Evolutionary conservation across 2,888 invertebrate species (phyloP).

Genomic region (Ametastegia equiseti): DNA sequence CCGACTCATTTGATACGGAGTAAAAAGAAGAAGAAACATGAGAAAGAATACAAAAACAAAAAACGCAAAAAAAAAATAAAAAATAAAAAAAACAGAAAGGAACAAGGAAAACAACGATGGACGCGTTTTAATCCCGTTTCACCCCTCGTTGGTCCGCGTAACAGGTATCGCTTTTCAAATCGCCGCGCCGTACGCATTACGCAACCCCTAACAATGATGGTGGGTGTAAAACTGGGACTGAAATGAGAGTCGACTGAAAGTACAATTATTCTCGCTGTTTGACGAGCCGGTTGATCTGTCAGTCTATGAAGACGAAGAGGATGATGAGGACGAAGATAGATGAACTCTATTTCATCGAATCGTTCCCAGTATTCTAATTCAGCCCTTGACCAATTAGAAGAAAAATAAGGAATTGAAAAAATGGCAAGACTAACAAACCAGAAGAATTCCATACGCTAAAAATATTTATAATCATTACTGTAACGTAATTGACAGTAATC

Average conservation of each 20-base stretch:
- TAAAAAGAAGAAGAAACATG: not conserved
- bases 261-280: constrained; percentile 13
- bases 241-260: not conserved
- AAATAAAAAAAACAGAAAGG: not conserved
- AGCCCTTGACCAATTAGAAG: not conserved
- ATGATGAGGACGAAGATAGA: not conserved
- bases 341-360: not conserved
- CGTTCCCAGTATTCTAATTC: not conserved
- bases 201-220: constrained; percentile 19
- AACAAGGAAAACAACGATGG: not conserved
- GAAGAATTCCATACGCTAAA: no score
- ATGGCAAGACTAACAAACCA: no score
- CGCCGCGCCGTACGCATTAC: not conserved
- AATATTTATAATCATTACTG: not conserved
- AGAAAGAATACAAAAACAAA: no score
- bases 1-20: not conserved
- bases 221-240: constrained; percentile 29
- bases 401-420: not conserved
- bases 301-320: not conserved
- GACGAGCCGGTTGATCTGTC: constrained; percentile 9
- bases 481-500: not conserved
- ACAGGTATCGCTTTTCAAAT: constrained; percentile 40
- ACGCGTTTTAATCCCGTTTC: constrained; percentile 33
- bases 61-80: not conserved
- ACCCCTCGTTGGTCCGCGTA: constrained; percentile 19